Evolutionary conservation across 2,113 vertebrate species (phyloP).

Genomic region (Ailurus styani): DNA sequence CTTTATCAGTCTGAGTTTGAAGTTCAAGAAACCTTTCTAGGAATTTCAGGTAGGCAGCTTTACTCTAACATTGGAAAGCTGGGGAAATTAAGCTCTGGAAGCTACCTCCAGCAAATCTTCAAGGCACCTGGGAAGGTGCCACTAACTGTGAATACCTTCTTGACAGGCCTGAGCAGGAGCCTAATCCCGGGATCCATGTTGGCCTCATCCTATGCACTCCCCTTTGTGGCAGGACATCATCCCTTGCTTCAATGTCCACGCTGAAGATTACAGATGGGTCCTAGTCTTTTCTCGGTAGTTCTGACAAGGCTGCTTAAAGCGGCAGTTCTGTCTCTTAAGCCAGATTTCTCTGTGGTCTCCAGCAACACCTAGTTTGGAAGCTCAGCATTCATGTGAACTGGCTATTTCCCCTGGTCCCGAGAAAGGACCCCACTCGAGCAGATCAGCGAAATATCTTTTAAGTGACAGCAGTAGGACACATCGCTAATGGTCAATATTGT

Average conservation of each 20-base stretch:
- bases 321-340: neutral
- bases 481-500: neutral
- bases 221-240: neutral
- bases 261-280: neutral
- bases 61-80: neutral
- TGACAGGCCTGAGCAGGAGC: neutral
- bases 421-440: neutral
- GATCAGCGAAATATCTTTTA: neutral
- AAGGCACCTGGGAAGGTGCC: neutral
- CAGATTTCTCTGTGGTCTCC: neutral
- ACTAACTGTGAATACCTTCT: neutral
- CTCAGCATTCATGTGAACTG: neutral
- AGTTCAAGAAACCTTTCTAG: neutral
- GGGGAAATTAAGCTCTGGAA: neutral
- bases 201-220: no score
- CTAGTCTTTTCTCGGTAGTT: neutral
- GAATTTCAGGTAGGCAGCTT: neutral
- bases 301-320: neutral
- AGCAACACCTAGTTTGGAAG: neutral
- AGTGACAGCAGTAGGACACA: neutral
- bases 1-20: neutral
- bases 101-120: neutral
- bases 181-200: neutral
- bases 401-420: neutral
- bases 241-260: rapidly evolving